A percentile compares a stretch with the other conserved stretches of the same genome.
Conservation (phyloP, 2,113 vertebrate genomes). For the Chionodraco myersi region DNA sequence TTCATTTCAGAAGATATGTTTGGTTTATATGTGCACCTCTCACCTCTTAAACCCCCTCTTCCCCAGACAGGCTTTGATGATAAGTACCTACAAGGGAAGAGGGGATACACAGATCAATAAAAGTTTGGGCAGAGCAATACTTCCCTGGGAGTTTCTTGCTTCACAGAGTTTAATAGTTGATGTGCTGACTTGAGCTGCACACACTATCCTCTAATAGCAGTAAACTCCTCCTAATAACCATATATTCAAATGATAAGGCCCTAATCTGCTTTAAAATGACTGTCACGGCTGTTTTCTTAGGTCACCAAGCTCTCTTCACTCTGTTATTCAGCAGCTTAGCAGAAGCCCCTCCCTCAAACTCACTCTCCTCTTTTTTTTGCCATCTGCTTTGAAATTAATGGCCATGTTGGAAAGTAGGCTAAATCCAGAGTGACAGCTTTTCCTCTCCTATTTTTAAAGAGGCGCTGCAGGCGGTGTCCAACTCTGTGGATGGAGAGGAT, state of each 20-base stretch:
- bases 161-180: background rate
- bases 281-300: constrained; percentile 32
- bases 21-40: constrained; percentile 46
- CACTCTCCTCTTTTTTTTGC: constrained; percentile 59
- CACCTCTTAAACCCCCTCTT: constrained; percentile 29
- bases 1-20: constrained; percentile 49
- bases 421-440: constrained; percentile 81
- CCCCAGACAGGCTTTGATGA: constrained; percentile 16
- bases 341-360: constrained; percentile 48
- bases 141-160: constrained; percentile 8
- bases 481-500: constrained; percentile 53
- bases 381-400: constrained; percentile 85
- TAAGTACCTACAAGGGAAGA: constrained; percentile 41
- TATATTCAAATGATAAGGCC: constrained; percentile 39
- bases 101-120: constrained; percentile 39
- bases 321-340: constrained; percentile 73
- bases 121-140: constrained; percentile 26
- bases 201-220: constrained; percentile 11
- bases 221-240: constrained; percentile 13
- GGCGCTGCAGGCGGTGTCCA: constrained; percentile 66
- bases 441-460: constrained; percentile 74
- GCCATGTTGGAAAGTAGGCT: constrained; percentile 81
- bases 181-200: constrained; percentile 14
- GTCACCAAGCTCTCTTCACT: constrained; percentile 48
- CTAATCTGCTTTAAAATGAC: constrained; percentile 57